Evolutionary conservation across 2,888 invertebrate species (phyloP).

Genomic region (Anodontia alba): DNA sequence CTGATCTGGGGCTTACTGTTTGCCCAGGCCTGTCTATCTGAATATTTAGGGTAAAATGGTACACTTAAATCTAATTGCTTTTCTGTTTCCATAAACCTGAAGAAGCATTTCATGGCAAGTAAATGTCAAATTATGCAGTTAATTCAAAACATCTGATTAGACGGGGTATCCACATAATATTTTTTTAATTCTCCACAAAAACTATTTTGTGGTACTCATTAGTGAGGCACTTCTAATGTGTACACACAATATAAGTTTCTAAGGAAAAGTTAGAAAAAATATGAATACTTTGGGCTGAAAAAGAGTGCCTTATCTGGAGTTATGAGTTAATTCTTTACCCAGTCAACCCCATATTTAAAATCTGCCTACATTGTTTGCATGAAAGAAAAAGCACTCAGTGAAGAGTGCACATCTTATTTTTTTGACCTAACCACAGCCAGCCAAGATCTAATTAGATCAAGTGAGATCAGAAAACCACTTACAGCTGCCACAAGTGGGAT

Average conservation of each 20-base stretch:
- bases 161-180: too few relatives aligned
- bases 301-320: too few relatives aligned
- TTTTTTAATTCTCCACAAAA: too few relatives aligned
- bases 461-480: neutral
- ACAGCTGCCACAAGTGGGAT: neutral
- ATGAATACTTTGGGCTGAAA: too few relatives aligned
- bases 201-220: too few relatives aligned
- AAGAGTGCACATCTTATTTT: neutral
- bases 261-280: too few relatives aligned
- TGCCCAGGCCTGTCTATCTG: too few relatives aligned
- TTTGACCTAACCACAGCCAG: neutral
- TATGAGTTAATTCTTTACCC: neutral
- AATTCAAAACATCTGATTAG: too few relatives aligned
- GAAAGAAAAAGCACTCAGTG: constrained; percentile 7
- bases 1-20: too few relatives aligned
- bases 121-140: neutral
- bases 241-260: too few relatives aligned
- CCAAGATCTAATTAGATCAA: constrained; percentile 1
- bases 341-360: neutral
- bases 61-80: neutral
- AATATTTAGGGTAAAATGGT: too few relatives aligned
- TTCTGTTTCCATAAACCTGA: neutral
- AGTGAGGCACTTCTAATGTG: too few relatives aligned
- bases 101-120: neutral
- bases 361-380: constrained; percentile 3